phyloP scores from a whole-genome alignment of 2,888 invertebrate genomes.

The Drosophila greeni region DNA sequence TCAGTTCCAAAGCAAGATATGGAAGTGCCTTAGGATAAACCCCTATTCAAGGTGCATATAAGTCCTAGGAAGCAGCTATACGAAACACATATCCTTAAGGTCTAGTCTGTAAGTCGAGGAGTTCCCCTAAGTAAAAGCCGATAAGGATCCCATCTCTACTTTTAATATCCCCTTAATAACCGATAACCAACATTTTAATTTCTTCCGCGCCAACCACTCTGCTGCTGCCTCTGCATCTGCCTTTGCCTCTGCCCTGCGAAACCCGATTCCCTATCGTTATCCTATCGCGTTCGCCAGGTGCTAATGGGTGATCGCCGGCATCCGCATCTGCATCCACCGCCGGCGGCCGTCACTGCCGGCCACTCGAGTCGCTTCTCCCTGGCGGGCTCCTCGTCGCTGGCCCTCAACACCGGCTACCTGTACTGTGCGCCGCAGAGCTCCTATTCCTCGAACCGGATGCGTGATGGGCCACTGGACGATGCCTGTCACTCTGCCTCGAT shows the following conservation, averaged over 20 bases:
- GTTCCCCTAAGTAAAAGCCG: neutral
- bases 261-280: constrained; percentile 1
- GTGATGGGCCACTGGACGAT: constrained; percentile 44
- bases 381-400: constrained; percentile 9
- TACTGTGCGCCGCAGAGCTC: constrained; percentile 66
- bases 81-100: neutral
- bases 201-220: constrained; percentile 23
- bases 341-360: constrained; percentile 5
- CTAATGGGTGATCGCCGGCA: constrained; percentile 36
- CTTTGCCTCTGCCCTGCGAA: constrained; percentile 12
- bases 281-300: constrained; percentile 17
- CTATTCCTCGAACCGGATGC: constrained; percentile 64
- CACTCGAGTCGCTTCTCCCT: constrained; percentile 8
- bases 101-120: constrained; percentile 10
- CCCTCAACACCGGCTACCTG: constrained; percentile 39
- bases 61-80: constrained; percentile 12
- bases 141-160: neutral
- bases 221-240: constrained; percentile 32
- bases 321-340: constrained; percentile 11
- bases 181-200: constrained; percentile 38
- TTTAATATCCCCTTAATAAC: constrained; percentile 12
- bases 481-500: constrained; percentile 34
- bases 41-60: constrained; percentile 26
- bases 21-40: neutral
- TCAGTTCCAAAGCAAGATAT: no score